phyloP scores from a whole-genome alignment of 2,888 invertebrate species.

The Melanostoma scalare region DNA sequence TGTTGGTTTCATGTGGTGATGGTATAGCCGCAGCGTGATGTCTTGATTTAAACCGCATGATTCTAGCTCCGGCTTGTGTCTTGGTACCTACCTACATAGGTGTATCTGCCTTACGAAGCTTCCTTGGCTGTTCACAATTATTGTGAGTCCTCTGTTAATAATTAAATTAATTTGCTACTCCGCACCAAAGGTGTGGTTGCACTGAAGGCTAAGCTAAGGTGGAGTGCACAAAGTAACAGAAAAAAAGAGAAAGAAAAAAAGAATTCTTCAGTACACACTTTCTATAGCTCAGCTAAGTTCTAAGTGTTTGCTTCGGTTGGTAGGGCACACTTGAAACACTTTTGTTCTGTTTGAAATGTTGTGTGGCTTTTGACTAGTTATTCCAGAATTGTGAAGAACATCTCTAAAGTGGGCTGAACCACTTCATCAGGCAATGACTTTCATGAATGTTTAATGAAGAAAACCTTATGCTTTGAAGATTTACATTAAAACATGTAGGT shows the following conservation, averaged over 20 bases:
- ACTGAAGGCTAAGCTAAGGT: not conserved
- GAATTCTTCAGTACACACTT: not conserved
- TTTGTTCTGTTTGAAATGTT: conserved; percentile 1
- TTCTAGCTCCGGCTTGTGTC: not conserved
- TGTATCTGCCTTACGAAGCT: not conserved
- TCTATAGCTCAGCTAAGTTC: not conserved
- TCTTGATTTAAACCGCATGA: conserved; percentile 50
- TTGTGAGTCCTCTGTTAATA: conserved; percentile 43
- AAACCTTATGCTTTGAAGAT: conserved; percentile 18
- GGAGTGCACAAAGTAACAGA: not conserved
- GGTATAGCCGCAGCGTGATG: conserved; percentile 56
- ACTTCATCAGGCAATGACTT: conserved; percentile 33
- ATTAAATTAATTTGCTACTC: conserved; percentile 66
- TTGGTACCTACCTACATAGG: not conserved
- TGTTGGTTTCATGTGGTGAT: conserved; percentile 30
- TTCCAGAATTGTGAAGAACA: conserved; percentile 49
- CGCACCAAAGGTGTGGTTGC: conserved; percentile 48
- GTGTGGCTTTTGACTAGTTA: conserved; percentile 49
- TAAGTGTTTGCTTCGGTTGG: not conserved
- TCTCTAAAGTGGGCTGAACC: conserved; percentile 58
- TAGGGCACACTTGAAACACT: not conserved
- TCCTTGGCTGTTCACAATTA: conserved; percentile 38
- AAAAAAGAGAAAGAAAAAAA: not conserved
- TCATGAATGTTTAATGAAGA: conserved; percentile 9
- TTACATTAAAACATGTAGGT: conserved; percentile 22